These are phyloP conservation scores for Lophius americanus DNA, from an alignment of 2,797 vertebrate species.

Conservation along the genomic window DNA sequence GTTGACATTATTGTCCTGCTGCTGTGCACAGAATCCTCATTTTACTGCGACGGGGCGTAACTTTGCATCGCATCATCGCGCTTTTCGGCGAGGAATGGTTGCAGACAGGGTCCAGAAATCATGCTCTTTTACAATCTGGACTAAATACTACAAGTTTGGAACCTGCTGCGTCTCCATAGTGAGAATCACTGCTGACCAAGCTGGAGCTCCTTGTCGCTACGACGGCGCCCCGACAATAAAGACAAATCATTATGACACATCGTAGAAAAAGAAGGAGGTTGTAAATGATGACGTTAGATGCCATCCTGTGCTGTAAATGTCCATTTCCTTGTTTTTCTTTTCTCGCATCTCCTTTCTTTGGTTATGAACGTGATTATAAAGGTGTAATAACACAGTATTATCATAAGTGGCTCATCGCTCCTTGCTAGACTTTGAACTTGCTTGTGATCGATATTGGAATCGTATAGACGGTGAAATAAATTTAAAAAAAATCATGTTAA, in stretches of 20 bases:
- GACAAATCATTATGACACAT: slow-evolving; percentile 68
- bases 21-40: slow-evolving; percentile 40
- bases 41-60: slow-evolving; percentile 40
- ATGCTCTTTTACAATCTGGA: slow-evolving; percentile 35
- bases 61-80: slow-evolving; percentile 65
- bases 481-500: slow-evolving; percentile 39
- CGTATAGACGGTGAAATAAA: slow-evolving; percentile 74
- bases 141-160: slow-evolving; percentile 16
- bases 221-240: slow-evolving; percentile 32
- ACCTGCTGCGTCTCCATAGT: slow-evolving; percentile 29
- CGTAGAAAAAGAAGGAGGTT: slow-evolving; percentile 46
- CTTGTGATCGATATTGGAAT: slow-evolving; percentile 83
- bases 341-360: slow-evolving; percentile 70
- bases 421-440: slow-evolving; percentile 82
- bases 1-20: slow-evolving; percentile 39
- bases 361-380: slow-evolving; percentile 76
- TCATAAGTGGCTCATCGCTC: slow-evolving; percentile 78
- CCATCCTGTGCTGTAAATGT: slow-evolving; percentile 78
- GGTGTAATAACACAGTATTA: slow-evolving; percentile 82
- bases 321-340: slow-evolving; percentile 67
- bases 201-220: slow-evolving; percentile 20
- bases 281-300: slow-evolving; percentile 72
- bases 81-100: slow-evolving; percentile 35
- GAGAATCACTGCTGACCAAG: slow-evolving; percentile 12
- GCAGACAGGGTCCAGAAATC: slow-evolving; percentile 58